phyloP scores from a whole-genome alignment of 2,888 invertebrate species.

The Troides helena region DNA sequence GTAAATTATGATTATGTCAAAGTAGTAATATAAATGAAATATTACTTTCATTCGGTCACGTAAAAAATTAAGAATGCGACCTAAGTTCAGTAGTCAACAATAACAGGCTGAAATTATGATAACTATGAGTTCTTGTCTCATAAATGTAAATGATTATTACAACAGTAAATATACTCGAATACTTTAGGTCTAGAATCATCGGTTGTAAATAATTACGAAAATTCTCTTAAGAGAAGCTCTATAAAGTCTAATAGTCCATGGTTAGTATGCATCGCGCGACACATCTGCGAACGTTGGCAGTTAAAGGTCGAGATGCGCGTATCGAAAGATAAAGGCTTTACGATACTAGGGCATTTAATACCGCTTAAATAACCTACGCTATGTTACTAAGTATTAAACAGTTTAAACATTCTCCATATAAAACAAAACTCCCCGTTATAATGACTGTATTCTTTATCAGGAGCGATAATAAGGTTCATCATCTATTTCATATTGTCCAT shows the following conservation, averaged over 20 bases:
- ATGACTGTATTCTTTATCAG: too few relatives aligned
- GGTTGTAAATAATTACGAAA: conserved; percentile 25
- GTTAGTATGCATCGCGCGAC: conserved; percentile 33
- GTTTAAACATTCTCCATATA: neutral
- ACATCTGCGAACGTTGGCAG: conserved; percentile 32
- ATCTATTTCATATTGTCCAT: too few relatives aligned
- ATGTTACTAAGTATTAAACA: neutral
- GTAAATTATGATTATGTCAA: too few relatives aligned
- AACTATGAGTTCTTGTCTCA: too few relatives aligned
- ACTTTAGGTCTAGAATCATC: conserved; percentile 20
- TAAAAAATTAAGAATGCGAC: too few relatives aligned
- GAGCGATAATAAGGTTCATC: too few relatives aligned
- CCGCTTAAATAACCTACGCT: conserved; percentile 12
- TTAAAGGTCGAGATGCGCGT: conserved; percentile 34
- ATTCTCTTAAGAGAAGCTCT: conserved; percentile 20
- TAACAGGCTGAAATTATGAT: too few relatives aligned
- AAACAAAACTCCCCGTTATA: too few relatives aligned
- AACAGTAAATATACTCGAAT: conserved; percentile 11
- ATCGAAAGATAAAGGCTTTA: conserved; percentile 21
- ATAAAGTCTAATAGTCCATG: conserved; percentile 18
- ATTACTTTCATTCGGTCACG: too few relatives aligned
- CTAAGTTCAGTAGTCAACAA: too few relatives aligned
- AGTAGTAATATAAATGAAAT: too few relatives aligned
- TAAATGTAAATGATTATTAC: neutral
- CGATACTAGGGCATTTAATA: conserved; percentile 17